phyloP scores from a whole-genome alignment of 1,140 invertebrate species.

The Drosophila suzukii region DNA sequence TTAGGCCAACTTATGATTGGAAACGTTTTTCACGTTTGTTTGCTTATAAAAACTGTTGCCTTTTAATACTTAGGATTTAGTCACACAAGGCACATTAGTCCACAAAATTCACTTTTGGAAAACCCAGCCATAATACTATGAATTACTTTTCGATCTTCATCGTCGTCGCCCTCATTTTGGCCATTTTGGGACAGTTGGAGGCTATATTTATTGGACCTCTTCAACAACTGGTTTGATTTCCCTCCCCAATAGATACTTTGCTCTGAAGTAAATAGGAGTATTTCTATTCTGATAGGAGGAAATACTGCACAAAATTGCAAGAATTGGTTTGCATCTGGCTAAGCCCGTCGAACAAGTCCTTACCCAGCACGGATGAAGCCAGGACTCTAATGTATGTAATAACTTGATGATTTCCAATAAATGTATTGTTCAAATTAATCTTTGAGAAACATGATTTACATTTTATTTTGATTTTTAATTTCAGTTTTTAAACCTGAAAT shows the following conservation, averaged over 20 bases:
- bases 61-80: neutral
- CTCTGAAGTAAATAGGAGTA: neutral
- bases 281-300: neutral
- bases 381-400: no score
- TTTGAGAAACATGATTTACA: no score
- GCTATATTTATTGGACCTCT: neutral
- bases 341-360: neutral
- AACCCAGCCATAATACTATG: slow-evolving; percentile 38
- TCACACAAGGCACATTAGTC: neutral
- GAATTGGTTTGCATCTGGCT: neutral
- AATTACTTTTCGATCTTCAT: slow-evolving; percentile 73
- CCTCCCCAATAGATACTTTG: neutral
- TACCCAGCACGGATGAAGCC: no score
- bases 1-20: no score
- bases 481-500: no score
- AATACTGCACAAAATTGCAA: no score
- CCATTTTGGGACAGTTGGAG: slow-evolving; percentile 64
- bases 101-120: neutral
- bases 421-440: no score
- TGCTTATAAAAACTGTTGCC: neutral
- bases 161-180: slow-evolving; percentile 63
- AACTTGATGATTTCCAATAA: no score
- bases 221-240: neutral
- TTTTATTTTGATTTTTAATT: no score
- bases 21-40: no score